Conservation (phyloP, 2,888 invertebrate genomes). For the Folsomia candida region DNA sequence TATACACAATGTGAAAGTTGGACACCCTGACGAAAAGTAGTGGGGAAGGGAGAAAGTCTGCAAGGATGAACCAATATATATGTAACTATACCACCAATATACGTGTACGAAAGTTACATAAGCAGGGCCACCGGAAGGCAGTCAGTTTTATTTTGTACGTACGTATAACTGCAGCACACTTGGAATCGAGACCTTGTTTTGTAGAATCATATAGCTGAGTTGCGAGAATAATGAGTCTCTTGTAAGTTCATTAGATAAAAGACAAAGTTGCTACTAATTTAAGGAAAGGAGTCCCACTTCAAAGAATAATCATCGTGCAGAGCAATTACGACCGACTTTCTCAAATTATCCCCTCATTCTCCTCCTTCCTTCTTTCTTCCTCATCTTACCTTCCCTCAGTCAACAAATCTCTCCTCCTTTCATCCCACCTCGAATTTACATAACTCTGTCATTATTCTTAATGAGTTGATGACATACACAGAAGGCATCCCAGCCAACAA, state of each 20-base stretch:
- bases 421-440: neutral
- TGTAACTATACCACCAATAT: neutral
- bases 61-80: too few species aligned
- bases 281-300: constrained; percentile 20
- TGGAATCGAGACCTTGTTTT: neutral
- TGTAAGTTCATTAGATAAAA: constrained; percentile 17
- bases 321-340: constrained; percentile 2
- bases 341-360: neutral
- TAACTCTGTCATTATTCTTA: constrained; percentile 5
- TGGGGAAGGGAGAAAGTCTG: too few species aligned
- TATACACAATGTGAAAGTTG: neutral
- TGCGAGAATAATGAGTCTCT: constrained; percentile 10
- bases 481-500: neutral
- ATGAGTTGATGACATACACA: constrained; percentile 1
- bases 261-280: constrained; percentile 16
- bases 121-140: too few species aligned
- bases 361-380: neutral
- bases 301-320: constrained; percentile 11
- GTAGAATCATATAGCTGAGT: neutral
- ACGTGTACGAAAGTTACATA: neutral
- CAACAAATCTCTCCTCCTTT: neutral
- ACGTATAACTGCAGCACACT: too few species aligned
- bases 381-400: neutral
- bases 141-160: neutral
- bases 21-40: neutral